Conservation (phyloP, 1,140 invertebrate genomes). For the Drosophila ananassae region DNA sequence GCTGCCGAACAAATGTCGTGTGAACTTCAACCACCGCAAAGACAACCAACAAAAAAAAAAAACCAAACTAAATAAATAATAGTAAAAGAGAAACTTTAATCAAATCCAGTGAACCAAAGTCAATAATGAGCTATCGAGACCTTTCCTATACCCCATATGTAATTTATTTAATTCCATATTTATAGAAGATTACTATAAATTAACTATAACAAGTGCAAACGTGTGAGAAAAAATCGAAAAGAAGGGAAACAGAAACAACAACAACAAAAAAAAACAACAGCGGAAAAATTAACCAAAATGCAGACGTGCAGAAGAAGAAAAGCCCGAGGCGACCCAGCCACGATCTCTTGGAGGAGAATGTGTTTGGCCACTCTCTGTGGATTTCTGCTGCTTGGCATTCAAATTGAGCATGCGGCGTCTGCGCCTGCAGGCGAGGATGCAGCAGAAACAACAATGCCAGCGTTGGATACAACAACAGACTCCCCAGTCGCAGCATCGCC, state of each 20-base stretch:
- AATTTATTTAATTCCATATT: constrained; percentile 44
- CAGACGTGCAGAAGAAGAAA: constrained; percentile 71
- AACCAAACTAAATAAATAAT: constrained; percentile 11
- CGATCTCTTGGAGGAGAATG: constrained; percentile 57
- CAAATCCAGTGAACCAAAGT: constrained; percentile 35
- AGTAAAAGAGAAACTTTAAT: constrained; percentile 28
- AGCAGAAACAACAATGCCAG: constrained; percentile 51
- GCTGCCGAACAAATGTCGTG: constrained; percentile 60
- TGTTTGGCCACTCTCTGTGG: constrained; percentile 65
- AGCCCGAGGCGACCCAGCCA: constrained; percentile 49
- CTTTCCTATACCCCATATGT: constrained; percentile 12
- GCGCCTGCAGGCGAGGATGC: constrained; percentile 77
- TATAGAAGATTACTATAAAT: constrained; percentile 53
- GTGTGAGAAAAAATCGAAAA: constrained; percentile 63
- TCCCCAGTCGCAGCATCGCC: constrained; percentile 32
- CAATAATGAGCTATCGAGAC: constrained; percentile 38
- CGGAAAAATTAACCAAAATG: constrained; percentile 51
- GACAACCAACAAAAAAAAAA: constrained; percentile 6
- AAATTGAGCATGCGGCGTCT: constrained; percentile 74
- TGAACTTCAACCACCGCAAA: constrained; percentile 41
- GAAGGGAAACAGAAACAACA: constrained; percentile 24
- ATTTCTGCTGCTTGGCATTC: constrained; percentile 76
- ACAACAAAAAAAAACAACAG: not conserved
- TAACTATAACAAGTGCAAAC: constrained; percentile 69
- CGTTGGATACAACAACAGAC: constrained; percentile 61